phyloP scores from a whole-genome alignment of 2,888 invertebrate species.

The Acrobasis repandana region DNA sequence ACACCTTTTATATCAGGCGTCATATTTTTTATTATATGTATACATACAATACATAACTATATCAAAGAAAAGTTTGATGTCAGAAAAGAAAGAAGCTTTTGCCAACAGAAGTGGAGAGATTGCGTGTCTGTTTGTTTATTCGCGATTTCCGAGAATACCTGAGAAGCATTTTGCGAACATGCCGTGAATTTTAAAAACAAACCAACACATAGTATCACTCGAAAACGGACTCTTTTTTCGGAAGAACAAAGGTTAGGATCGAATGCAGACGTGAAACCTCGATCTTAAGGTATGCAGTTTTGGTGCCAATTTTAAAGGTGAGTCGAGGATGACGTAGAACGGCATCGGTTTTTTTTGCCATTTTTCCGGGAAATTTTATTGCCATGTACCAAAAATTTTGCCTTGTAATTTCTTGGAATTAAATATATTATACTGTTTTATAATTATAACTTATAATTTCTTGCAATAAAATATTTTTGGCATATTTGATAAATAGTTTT shows the following conservation, averaged over 20 bases:
- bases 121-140: constrained; percentile 45
- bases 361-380: background rate
- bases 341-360: background rate
- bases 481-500: too few species aligned
- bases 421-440: too few species aligned
- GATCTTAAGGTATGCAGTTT: constrained; percentile 19
- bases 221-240: background rate
- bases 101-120: constrained; percentile 21
- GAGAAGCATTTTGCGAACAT: constrained; percentile 55
- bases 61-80: constrained; percentile 1
- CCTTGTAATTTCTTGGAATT: too few species aligned
- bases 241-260: background rate
- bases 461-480: too few species aligned
- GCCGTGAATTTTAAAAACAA: constrained; percentile 50
- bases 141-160: constrained; percentile 52
- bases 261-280: background rate
- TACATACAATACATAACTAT: too few species aligned
- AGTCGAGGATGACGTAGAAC: constrained; percentile 2
- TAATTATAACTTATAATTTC: too few species aligned
- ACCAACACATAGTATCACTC: background rate
- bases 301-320: constrained; percentile 20
- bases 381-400: too few species aligned
- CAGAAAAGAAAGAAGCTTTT: constrained; percentile 16
- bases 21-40: too few species aligned
- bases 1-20: too few species aligned